These are phyloP conservation scores for Lepidostoma basale DNA, from an alignment of 1,140 invertebrate genomes.

Conservation along the genomic window DNA sequence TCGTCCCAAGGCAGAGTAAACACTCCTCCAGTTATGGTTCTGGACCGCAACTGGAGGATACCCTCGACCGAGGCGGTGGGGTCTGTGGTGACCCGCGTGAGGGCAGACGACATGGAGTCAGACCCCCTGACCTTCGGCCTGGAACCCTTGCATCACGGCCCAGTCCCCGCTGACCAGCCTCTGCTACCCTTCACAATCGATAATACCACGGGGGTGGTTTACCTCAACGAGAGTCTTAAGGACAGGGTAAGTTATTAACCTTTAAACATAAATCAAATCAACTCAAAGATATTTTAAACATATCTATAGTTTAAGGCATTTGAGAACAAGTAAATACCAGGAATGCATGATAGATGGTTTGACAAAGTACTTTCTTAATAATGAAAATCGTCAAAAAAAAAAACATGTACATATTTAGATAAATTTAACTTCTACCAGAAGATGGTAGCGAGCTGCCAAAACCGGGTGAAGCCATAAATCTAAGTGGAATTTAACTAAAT, in stretches of 20 bases:
- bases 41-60: conserved; percentile 72
- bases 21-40: conserved; percentile 49
- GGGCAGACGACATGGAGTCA: conserved; percentile 66
- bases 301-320: too few relatives aligned
- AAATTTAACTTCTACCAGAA: too few relatives aligned
- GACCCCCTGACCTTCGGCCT: conserved; percentile 68
- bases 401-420: too few relatives aligned
- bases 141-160: conserved; percentile 58
- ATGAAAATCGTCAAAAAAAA: too few relatives aligned
- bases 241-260: conserved; percentile 64
- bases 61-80: conserved; percentile 69
- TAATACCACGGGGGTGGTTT: conserved; percentile 70
- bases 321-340: too few relatives aligned
- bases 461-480: too few relatives aligned
- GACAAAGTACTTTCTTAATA: too few relatives aligned
- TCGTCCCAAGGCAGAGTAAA: conserved; percentile 38
- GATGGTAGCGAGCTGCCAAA: too few relatives aligned
- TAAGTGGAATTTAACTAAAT: too few relatives aligned
- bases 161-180: conserved; percentile 39
- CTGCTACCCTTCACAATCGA: conserved; percentile 72
- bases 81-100: conserved; percentile 65
- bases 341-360: too few relatives aligned
- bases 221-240: conserved; percentile 70
- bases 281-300: too few relatives aligned
- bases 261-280: too few relatives aligned